These are phyloP conservation scores for Burhinus oedicnemus DNA, from an alignment of 2,113 vertebrate species.

Conservation along the genomic window DNA sequence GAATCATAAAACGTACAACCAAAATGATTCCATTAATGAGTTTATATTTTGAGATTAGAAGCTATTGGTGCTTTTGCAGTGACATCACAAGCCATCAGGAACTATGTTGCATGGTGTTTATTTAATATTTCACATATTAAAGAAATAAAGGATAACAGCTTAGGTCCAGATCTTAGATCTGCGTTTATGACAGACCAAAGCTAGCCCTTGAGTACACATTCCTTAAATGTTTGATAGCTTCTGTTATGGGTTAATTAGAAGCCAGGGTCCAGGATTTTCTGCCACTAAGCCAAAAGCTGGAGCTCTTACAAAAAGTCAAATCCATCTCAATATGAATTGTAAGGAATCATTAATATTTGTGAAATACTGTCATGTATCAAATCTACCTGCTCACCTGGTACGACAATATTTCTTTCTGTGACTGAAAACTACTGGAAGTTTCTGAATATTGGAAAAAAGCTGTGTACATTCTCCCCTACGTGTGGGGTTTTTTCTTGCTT, in stretches of 20 bases:
- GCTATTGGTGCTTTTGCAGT: not conserved
- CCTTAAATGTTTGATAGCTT: not conserved
- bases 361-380: not conserved
- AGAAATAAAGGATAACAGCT: not conserved
- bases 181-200: accelerated
- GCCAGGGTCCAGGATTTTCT: not conserved
- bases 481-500: not conserved
- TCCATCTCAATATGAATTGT: not conserved
- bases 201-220: not conserved
- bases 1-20: accelerated
- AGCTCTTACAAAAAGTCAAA: not conserved
- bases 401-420: not conserved
- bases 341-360: not conserved
- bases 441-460: not conserved
- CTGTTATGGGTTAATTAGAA: not conserved
- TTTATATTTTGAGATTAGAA: not conserved
- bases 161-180: not conserved
- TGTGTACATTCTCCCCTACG: not conserved
- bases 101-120: accelerated
- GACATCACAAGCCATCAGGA: not conserved
- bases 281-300: not conserved
- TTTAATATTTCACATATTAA: not conserved
- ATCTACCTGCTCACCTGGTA: not conserved
- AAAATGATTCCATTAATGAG: not conserved
- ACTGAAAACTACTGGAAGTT: not conserved